A percentile compares a stretch with the other conserved stretches of the same genome.
Evolutionary conservation across 2,888 invertebrate species (phyloP).

Genomic region (Agrilus mali): DNA sequence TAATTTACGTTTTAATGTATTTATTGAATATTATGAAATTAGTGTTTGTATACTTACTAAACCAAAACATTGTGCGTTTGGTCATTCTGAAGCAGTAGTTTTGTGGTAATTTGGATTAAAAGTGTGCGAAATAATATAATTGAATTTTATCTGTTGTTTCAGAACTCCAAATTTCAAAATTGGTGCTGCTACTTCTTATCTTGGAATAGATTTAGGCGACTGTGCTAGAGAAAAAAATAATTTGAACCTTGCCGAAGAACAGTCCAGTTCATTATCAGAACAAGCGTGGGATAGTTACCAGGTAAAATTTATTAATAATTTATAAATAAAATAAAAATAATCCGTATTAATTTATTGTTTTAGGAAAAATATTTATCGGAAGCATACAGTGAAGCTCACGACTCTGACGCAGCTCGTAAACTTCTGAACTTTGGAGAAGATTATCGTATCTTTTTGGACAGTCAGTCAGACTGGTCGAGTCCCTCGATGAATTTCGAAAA

Average conservation of each 20-base stretch:
- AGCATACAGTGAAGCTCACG: slow-evolving; percentile 76
- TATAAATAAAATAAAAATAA: not conserved
- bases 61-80: not conserved
- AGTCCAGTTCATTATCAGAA: slow-evolving; percentile 76
- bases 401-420: slow-evolving; percentile 72
- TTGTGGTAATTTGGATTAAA: no score
- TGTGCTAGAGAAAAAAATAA: slow-evolving; percentile 40
- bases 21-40: not conserved
- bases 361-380: slow-evolving; percentile 88
- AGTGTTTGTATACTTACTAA: slow-evolving; percentile 2
- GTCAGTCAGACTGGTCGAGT: slow-evolving; percentile 79
- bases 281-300: slow-evolving; percentile 94
- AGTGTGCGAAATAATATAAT: not conserved
- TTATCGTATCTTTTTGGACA: slow-evolving; percentile 79
- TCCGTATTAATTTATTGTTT: slow-evolving; percentile 20
- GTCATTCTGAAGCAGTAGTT: no score
- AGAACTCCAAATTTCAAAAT: slow-evolving; percentile 51
- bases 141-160: slow-evolving; percentile 5
- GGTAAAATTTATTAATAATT: slow-evolving; percentile 34
- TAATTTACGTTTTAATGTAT: no score
- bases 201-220: slow-evolving; percentile 30
- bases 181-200: slow-evolving; percentile 37
- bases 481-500: slow-evolving; percentile 49
- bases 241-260: slow-evolving; percentile 54
- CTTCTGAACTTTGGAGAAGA: slow-evolving; percentile 82